phyloP scores from a whole-genome alignment of 2,113 vertebrate genomes.

The Hystrix cristata region DNA sequence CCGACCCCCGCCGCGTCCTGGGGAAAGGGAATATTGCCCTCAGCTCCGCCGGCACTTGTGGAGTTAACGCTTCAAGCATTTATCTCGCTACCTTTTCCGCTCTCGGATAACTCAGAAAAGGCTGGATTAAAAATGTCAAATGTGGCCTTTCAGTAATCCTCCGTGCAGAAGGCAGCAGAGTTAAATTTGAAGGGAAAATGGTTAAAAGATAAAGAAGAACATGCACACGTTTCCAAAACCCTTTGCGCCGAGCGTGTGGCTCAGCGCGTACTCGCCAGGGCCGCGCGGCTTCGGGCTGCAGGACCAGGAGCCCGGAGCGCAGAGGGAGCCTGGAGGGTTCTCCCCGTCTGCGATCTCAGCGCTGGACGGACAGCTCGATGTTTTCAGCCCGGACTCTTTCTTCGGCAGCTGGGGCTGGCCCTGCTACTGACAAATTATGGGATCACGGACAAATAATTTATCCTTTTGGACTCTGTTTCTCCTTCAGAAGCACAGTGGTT shows the following conservation, averaged over 20 bases:
- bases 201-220: conserved; percentile 76
- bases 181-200: conserved; percentile 78
- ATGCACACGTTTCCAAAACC: not conserved
- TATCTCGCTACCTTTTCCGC: conserved; percentile 63
- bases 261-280: fast-evolving
- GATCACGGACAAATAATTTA: not conserved
- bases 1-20: not conserved
- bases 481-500: not conserved
- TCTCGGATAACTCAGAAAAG: conserved; percentile 79
- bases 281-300: not conserved
- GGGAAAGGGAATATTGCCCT: not conserved
- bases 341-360: not conserved
- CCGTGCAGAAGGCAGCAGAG: conserved; percentile 73
- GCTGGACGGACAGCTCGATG: not conserved
- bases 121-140: conserved; percentile 82
- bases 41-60: not conserved
- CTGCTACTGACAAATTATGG: not conserved
- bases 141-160: conserved; percentile 83
- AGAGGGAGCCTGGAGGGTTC: not conserved
- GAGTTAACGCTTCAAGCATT: conserved; percentile 68
- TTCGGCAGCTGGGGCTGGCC: not conserved
- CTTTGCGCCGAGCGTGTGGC: not conserved
- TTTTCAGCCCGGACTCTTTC: not conserved
- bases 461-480: not conserved
- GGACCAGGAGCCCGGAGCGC: fast-evolving